phyloP scores from a whole-genome alignment of 2,797 vertebrate species.

The Eremophila alpestris region DNA sequence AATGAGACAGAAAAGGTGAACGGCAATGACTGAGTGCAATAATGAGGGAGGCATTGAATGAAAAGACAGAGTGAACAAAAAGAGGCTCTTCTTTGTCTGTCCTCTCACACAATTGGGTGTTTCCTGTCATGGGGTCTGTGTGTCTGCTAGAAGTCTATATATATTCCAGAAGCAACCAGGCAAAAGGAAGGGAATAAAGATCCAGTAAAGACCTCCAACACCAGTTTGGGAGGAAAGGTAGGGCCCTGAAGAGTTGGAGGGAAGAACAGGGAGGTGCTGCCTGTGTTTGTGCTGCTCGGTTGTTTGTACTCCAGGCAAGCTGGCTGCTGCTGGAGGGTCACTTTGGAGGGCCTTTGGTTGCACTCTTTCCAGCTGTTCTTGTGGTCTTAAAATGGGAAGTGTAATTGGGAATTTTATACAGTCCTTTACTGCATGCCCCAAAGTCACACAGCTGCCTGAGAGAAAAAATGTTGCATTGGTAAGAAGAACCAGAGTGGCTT shows the following conservation, averaged over 20 bases:
- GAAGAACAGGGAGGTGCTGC: not conserved
- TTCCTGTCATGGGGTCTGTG: not conserved
- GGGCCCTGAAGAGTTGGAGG: accelerated
- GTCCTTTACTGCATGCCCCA: not conserved
- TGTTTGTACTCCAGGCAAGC: not conserved
- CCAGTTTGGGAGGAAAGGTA: accelerated
- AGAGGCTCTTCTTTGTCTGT: not conserved
- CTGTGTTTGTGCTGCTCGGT: not conserved
- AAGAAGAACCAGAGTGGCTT: not conserved
- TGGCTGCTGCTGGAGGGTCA: not conserved
- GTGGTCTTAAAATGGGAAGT: not conserved
- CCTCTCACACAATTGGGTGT: not conserved
- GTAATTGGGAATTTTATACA: not conserved
- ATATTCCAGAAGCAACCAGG: not conserved
- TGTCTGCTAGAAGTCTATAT: not conserved
- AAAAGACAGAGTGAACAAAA: not conserved
- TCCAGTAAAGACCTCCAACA: not conserved
- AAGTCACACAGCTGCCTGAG: not conserved
- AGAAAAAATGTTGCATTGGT: not conserved
- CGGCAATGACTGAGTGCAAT: not conserved
- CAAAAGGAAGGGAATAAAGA: not conserved
- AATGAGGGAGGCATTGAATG: not conserved
- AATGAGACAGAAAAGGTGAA: not conserved
- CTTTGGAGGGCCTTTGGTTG: not conserved
- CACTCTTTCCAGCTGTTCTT: not conserved